Evolutionary conservation across 2,797 vertebrate species (phyloP), one percentile per base, ranked within the genome.

Genomic region (Neostethus bicornis): DNA sequence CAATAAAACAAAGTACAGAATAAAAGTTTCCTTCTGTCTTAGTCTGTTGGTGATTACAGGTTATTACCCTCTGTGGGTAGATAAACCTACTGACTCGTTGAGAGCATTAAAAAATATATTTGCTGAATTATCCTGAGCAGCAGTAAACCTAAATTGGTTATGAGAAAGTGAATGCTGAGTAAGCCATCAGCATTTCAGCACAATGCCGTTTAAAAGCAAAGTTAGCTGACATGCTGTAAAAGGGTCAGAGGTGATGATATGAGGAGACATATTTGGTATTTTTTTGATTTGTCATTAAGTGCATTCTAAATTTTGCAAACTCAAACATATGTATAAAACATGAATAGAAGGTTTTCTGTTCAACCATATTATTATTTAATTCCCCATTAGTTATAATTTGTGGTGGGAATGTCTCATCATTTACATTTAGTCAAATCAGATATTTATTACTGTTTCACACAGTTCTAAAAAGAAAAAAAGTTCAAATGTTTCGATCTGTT

Each of bases 91-190:
- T 8, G 51, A 63, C 45, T 66, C 50, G 64, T 67, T 53, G 26
- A 70, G 37, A 46, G 49, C 34, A 37, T 47, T 25, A 26, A 51
- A 62, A 66, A 68, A 59, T 29, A 59, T n/a, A n/a, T n/a, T n/a
- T 56, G 70, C 67, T 74, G 70, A 83, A 71, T 84, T 84, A 81
- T 73, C 46, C 51, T 75, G 67, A 73, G 76, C 69, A 79, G 77
- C 71, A 81, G 75, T 46, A 66, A 45, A 73, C 80, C 52, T 69
- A 49, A 73, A 89, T 81, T 86, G 85, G 87, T 86, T 74, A 76
- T 77, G 65, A 77, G 50, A 57, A 48, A 68, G 77, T 61, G 65
- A 84, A 68, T 85, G 89, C 87, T 88, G 86, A 89, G 68, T 49
- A 51, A 21, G 72, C 75, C 79, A 64, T 62, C 44, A 66, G 66